Conservation (phyloP, 2,113 vertebrate species). For the Solea senegalensis region DNA sequence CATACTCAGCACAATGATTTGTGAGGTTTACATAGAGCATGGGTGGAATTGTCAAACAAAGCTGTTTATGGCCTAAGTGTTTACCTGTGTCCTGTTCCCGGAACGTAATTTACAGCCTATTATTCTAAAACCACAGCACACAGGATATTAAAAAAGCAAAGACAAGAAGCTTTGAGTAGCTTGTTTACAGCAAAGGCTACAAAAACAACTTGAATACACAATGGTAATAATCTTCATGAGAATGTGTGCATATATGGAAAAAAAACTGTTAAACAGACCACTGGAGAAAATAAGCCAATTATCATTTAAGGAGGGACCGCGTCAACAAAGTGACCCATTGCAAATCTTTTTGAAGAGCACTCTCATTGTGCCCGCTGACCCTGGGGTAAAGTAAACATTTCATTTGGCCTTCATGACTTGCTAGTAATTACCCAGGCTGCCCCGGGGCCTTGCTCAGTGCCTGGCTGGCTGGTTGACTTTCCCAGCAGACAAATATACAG, state of each 20-base stretch:
- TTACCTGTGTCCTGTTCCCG: conserved; percentile 55
- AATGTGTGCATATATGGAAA: conserved; percentile 7
- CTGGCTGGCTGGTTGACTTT: conserved; percentile 59
- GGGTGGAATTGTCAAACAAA: conserved; percentile 66
- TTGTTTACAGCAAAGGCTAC: background rate
- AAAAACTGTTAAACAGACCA: conserved; percentile 23
- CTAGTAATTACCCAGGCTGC: conserved; percentile 80
- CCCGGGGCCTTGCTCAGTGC: conserved; percentile 64
- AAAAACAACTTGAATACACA: background rate
- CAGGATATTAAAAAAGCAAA: conserved; percentile 26
- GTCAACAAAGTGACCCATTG: conserved; percentile 69
- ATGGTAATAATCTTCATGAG: conserved; percentile 1
- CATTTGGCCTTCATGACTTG: conserved; percentile 81
- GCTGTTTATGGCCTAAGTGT: conserved; percentile 63
- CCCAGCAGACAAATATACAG: conserved; percentile 64
- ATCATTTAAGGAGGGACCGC: conserved; percentile 58
- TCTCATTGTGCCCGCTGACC: conserved; percentile 69
- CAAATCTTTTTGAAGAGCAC: conserved; percentile 68
- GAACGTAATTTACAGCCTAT: conserved; percentile 48
- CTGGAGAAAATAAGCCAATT: conserved; percentile 43
- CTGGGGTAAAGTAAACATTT: conserved; percentile 80
- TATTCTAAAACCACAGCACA: conserved; percentile 43
- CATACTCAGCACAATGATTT: conserved; percentile 70
- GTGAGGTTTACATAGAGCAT: conserved; percentile 69
- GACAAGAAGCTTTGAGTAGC: background rate